Percentiles rank a stretch among this genome's conserved stretches.
phyloP scores from a whole-genome alignment of 2,797 vertebrate species.

The Phalanger gymnotis region DNA sequence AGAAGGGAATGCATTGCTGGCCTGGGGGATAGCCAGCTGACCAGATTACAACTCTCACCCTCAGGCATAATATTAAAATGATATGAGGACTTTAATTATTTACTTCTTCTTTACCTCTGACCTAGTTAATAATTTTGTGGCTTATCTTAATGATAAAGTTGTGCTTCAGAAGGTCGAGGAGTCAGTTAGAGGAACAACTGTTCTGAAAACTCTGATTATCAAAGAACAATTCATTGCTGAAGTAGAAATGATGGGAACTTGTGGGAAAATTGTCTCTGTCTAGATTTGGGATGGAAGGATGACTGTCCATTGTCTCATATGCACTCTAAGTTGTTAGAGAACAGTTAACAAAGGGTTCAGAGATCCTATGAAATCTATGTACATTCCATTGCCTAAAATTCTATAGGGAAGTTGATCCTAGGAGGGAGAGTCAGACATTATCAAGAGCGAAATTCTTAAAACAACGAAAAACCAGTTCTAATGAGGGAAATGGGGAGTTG shows the following conservation, averaged over 20 bases:
- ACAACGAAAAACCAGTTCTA: background rate
- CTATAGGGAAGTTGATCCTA: background rate
- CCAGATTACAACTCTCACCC: background rate
- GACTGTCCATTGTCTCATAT: background rate
- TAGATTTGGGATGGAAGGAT: background rate
- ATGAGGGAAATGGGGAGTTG: background rate
- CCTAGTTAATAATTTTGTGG: background rate
- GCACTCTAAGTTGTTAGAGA: background rate
- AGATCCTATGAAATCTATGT: background rate
- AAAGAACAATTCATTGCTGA: background rate
- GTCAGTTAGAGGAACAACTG: background rate
- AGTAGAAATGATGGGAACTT: background rate
- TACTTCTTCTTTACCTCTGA: background rate
- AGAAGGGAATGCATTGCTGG: background rate
- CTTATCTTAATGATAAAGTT: background rate
- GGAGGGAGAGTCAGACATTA: background rate
- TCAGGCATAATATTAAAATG: background rate
- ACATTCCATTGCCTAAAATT: background rate
- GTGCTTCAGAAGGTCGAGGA: background rate
- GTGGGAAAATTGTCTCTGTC: background rate
- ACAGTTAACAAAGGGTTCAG: background rate
- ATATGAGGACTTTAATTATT: background rate
- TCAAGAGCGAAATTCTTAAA: background rate
- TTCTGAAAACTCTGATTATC: background rate
- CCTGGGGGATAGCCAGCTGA: background rate